These are phyloP conservation scores for Enteromius fasciolatus DNA, from an alignment of 2,797 vertebrate species.

Conservation along the genomic window DNA sequence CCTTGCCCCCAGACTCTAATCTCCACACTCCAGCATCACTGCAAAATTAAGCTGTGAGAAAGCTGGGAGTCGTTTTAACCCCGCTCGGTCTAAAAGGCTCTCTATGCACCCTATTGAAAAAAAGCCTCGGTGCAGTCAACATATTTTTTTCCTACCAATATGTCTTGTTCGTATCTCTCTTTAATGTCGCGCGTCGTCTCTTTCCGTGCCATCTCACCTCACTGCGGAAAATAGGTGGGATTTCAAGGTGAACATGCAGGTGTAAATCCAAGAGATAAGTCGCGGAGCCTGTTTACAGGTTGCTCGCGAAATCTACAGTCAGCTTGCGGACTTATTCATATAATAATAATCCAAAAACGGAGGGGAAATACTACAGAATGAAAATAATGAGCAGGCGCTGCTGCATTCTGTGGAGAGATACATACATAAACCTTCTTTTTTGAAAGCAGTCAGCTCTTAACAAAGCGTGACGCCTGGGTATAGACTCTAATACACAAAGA, in stretches of 20 bases:
- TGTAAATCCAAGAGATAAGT: conserved; percentile 54
- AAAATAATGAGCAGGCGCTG: conserved; percentile 58
- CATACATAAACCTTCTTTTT: conserved; percentile 78
- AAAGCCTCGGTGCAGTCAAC: conserved; percentile 59
- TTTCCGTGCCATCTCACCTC: conserved; percentile 31
- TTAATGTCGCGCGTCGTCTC: conserved; percentile 28
- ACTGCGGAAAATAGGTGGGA: conserved; percentile 26
- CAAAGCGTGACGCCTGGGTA: conserved; percentile 80
- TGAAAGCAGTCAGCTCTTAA: conserved; percentile 86
- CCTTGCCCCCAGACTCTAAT: conserved; percentile 68
- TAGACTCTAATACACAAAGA: conserved; percentile 87
- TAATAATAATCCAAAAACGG: conserved; percentile 70
- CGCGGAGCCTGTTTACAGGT: conserved; percentile 50
- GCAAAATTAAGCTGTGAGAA: conserved; percentile 73
- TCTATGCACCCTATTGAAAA: conserved; percentile 65
- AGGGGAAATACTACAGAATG: conserved; percentile 66
- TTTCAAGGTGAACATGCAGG: conserved; percentile 53
- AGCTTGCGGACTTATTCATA: conserved; percentile 71
- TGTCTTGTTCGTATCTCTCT: conserved; percentile 40
- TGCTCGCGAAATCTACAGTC: conserved; percentile 56
- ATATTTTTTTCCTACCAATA: conserved; percentile 50
- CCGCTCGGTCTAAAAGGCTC: conserved; percentile 62
- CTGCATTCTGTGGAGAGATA: conserved; percentile 76
- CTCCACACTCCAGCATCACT: conserved; percentile 72
- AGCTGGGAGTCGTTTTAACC: conserved; percentile 69